Conservation (phyloP, 2,113 vertebrate species). For the Montifringilla adamsi region DNA sequence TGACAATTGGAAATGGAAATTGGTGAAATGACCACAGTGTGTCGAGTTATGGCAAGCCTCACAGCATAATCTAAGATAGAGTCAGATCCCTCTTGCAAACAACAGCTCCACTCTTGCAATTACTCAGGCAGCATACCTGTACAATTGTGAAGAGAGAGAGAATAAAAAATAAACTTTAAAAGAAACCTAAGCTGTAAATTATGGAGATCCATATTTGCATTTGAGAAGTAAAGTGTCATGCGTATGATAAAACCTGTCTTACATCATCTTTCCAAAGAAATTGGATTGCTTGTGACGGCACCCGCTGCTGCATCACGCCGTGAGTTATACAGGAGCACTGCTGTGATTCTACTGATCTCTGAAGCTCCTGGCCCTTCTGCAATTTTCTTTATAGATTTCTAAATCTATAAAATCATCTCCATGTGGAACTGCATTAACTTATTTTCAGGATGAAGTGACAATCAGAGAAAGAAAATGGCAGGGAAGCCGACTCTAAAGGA, state of each 20-base stretch:
- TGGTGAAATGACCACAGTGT: neutral
- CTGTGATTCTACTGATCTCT: neutral
- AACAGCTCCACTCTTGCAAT: neutral
- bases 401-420: neutral
- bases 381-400: neutral
- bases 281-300: neutral
- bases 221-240: neutral
- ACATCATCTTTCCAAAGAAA: neutral
- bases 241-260: neutral
- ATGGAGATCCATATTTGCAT: slow-evolving; percentile 32
- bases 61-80: neutral
- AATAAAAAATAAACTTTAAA: slow-evolving; percentile 22
- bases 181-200: neutral
- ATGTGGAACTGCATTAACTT: neutral
- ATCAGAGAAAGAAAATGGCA: neutral
- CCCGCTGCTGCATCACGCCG: neutral
- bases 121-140: neutral
- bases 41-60: neutral
- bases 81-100: neutral
- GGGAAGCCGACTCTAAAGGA: neutral
- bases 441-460: neutral
- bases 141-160: neutral
- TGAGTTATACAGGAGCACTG: neutral
- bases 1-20: neutral
- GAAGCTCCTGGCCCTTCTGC: neutral